Evolutionary conservation across 2,888 invertebrate genomes (phyloP), one percentile per base, ranked within the genome.

Genomic region (Brachynemurus nebulosus): DNA sequence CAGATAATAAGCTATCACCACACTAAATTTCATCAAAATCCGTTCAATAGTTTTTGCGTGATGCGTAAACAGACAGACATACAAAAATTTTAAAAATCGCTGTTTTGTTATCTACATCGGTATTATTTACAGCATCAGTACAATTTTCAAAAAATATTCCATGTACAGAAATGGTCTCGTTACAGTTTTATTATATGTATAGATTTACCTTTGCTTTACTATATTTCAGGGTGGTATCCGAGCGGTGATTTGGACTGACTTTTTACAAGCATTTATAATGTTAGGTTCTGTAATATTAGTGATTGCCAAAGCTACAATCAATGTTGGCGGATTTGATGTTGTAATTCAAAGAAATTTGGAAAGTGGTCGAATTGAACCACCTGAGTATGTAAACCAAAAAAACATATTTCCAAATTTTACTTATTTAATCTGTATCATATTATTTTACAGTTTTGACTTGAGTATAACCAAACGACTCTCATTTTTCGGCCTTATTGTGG

Each of bases 221-320:
- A n/a, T n/a, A n/a, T 35, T n/a, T n/a, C n/a, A 84, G 83, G 85
- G 83, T 53, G 85, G 85, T 42, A 64, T 86, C 33, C 81, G 80
- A 64, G 85, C 86, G 14, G 85, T 86, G 1, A 80, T 86, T 38
- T 85, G 85, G 84, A 83, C 85, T 1, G 86, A 86, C 56, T 83
- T 84, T 16, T 76, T 84, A 45, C 85, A 86, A 65, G 80, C 79
- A 45, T 70, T 80, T 14, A 71, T 80, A 5, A 85, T 86, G 84
- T 72, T 80, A 48, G 78, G 78, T 2, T 77, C 84, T 0, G 78
- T 86, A 70, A 60, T 82, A 16, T 60, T 82, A 40, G 79, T 86
- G 3, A 72, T 78, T 25, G 66, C 84, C 20, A 85, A 84, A 57
- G 85, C 85, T 1, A 84, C 84, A 0, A 56, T 73, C 1, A 79